Evolutionary conservation across 2,888 invertebrate species (phyloP), one percentile per base, ranked within the genome.

Genomic region (Psococerastis gibbosa): DNA sequence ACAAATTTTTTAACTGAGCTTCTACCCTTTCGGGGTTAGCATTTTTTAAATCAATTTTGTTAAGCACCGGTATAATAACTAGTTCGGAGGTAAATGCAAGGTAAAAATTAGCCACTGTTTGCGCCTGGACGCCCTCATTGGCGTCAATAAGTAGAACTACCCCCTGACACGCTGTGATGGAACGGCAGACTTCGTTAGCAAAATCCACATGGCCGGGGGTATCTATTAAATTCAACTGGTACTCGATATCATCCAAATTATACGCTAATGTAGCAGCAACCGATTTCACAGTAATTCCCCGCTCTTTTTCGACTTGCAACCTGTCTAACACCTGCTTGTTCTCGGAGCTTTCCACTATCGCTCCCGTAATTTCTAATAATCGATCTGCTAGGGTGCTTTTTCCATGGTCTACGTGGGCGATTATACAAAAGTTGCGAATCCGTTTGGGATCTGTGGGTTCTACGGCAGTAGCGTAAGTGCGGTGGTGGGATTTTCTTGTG

Each of bases 131-230:
- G 6, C 84, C 71, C 68, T 92, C 88, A 63, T 92, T 94, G 1
- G 97, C 92, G 66, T 97, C 97, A 0, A 98, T 88, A 42, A 98
- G 63, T 44, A 98, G 66, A 49, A 98, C 73, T 1, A 91, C 95
- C 8, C 95, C 52, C 67, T 95, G 88, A 57, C 92, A 95, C 41
- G 91, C 89, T 46, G 81, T 72, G 44, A 97, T 67, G 41, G 94
- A 94, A 44, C 95, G 69, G 1, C 84, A 77, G 49, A 92, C 95
- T 70, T 97, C 95, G 66, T 87, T 91, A 13, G 84, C 78, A 62
- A 97, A 97, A 62, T 98, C 97, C 1, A 95, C 95, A 70, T 97
- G 97, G 2, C 97, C 94, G 3, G 97, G 97, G 15, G 97, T 97
- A 60, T 98, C 97, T 53, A 98, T 94, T 18, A 97, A 70, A 62